Percentiles rank a stretch among this genome's conserved stretches.
Conservation (phyloP, 2,113 vertebrate genomes). For the Platycercus adscitus region DNA sequence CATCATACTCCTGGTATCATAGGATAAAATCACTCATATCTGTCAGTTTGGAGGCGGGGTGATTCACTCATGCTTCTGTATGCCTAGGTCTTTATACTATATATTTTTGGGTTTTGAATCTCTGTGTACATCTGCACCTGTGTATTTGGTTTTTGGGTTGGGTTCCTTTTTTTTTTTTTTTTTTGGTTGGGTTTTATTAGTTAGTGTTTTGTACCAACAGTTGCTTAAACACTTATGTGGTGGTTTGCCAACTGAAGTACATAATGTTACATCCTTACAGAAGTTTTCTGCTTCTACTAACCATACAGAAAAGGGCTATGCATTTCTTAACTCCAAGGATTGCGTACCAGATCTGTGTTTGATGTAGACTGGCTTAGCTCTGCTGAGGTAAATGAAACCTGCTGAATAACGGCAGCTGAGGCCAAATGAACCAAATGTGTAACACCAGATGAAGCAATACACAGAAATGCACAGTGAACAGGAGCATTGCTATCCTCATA, state of each 20-base stretch:
- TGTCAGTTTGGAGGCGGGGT: neutral
- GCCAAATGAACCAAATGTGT: neutral
- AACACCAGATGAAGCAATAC: neutral
- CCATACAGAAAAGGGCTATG: neutral
- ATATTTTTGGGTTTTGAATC: neutral
- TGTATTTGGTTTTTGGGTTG: neutral
- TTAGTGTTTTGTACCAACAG: neutral
- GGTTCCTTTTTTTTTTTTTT: rapidly evolving
- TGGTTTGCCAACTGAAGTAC: neutral
- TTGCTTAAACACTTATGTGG: neutral
- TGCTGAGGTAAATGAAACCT: neutral
- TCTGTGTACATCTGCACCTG: neutral
- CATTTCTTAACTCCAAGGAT: neutral
- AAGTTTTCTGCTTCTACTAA: neutral
- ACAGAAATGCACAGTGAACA: neutral
- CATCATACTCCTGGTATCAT: neutral
- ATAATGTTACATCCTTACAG: neutral
- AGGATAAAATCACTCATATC: neutral
- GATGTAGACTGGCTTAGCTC: neutral
- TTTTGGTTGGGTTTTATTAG: rapidly evolving
- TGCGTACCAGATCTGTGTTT: neutral
- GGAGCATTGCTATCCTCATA: neutral
- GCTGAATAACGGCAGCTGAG: neutral
- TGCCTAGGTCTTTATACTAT: neutral
- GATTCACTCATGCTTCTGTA: neutral